These are phyloP conservation scores for Philereme transversata DNA, from an alignment of 2,888 invertebrate genomes.

Conservation along the genomic window DNA sequence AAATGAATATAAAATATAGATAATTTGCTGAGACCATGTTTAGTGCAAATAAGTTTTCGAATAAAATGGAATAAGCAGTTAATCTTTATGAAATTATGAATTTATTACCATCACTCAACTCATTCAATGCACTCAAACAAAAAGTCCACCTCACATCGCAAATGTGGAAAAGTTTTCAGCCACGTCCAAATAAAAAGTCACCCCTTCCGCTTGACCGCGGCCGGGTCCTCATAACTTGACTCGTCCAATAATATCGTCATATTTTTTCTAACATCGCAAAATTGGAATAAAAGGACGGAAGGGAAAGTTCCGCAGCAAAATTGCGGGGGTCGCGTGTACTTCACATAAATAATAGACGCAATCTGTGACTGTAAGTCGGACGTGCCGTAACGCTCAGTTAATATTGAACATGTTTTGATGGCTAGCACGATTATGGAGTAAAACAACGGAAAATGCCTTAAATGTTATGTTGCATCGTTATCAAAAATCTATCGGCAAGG, in stretches of 20 bases:
- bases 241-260: slow-evolving; percentile 80
- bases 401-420: slow-evolving; percentile 35
- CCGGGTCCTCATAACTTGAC: slow-evolving; percentile 63
- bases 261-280: slow-evolving; percentile 79
- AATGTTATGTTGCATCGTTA: no score
- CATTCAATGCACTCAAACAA: slow-evolving; percentile 18
- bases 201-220: slow-evolving; percentile 73
- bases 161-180: slow-evolving; percentile 39
- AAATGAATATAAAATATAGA: neutral
- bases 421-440: slow-evolving; percentile 14
- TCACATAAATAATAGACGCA: slow-evolving; percentile 80
- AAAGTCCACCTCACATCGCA: slow-evolving; percentile 27
- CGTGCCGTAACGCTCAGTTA: slow-evolving; percentile 43
- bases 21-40: neutral
- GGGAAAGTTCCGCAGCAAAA: slow-evolving; percentile 74
- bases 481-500: no score
- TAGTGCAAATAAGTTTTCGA: neutral
- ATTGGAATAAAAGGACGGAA: slow-evolving; percentile 75
- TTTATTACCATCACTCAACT: slow-evolving; percentile 8
- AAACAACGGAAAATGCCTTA: slow-evolving; percentile 1
- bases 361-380: slow-evolving; percentile 62
- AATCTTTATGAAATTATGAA: neutral
- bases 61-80: no score
- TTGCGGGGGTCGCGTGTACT: slow-evolving; percentile 70
- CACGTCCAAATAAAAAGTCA: slow-evolving; percentile 55